Evolutionary conservation across 2,113 vertebrate species (phyloP).

Genomic region (Leptodactylus fuscus): DNA sequence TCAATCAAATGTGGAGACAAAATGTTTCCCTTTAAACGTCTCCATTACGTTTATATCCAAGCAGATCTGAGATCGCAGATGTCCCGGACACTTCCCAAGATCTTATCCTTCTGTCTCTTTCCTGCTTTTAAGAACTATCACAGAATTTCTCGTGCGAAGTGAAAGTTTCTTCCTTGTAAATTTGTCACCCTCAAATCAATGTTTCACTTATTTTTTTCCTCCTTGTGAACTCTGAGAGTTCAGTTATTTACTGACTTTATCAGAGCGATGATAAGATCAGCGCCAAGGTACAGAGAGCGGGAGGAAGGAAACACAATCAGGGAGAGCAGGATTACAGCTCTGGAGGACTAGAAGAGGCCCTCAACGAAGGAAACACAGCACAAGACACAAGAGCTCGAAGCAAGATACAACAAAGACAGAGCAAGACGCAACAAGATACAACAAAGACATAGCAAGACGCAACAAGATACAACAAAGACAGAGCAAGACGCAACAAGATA

Average conservation of each 20-base stretch:
- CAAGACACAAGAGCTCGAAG: not conserved
- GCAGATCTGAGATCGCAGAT: too few species aligned
- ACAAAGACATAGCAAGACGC: too few species aligned
- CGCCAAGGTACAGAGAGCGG: not conserved
- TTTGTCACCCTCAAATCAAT: not conserved
- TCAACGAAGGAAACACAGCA: not conserved
- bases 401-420: too few species aligned
- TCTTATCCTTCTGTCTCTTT: slow-evolving; percentile 19
- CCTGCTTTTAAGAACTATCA: slow-evolving; percentile 27
- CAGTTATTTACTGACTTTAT: not conserved
- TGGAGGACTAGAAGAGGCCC: not conserved
- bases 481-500: too few species aligned
- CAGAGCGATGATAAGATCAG: not conserved
- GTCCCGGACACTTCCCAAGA: too few species aligned
- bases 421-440: too few species aligned
- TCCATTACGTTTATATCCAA: too few species aligned
- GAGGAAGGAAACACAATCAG: slow-evolving; percentile 22
- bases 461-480: too few species aligned
- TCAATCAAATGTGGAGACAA: too few species aligned
- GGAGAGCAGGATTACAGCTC: not conserved
- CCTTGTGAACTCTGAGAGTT: not conserved
- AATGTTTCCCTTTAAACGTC: not conserved
- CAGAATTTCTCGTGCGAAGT: not conserved
- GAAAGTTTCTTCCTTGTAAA: not conserved
- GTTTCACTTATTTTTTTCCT: not conserved